Conservation (phyloP, 1,140 invertebrate species). For the Drosophila nigromelanica region DNA sequence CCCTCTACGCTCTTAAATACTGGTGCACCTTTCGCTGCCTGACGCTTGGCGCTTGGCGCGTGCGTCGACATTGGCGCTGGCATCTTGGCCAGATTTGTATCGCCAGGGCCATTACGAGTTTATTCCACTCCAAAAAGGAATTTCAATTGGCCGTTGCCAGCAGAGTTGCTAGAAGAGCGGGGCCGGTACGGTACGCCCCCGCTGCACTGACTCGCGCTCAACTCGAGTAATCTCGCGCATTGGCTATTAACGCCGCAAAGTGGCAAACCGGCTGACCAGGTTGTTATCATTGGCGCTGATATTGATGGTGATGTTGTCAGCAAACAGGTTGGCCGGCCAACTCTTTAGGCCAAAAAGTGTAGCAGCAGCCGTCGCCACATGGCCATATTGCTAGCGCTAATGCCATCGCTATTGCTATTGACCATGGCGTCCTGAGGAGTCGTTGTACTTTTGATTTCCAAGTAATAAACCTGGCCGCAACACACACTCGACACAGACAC, state of each 20-base stretch:
- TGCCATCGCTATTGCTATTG: conserved; percentile 26
- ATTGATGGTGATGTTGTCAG: conserved; percentile 33
- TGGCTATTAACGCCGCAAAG: conserved; percentile 59
- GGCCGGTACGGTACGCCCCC: conserved; percentile 60
- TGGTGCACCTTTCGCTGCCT: conserved; percentile 60
- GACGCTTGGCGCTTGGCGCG: conserved; percentile 39
- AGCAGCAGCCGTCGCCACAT: conserved; percentile 40
- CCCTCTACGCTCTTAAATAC: not conserved
- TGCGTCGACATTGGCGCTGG: conserved; percentile 58
- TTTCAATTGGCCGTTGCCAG: conserved; percentile 49
- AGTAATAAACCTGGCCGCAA: conserved; percentile 66
- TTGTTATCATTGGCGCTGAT: conserved; percentile 30
- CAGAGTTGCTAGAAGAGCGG: conserved; percentile 32
- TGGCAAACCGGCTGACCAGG: conserved; percentile 53
- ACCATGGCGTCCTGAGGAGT: conserved; percentile 53
- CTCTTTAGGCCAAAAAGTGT: conserved; percentile 75
- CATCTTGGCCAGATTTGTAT: conserved; percentile 19
- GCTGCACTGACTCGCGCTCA: conserved; percentile 16
- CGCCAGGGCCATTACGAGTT: conserved; percentile 52
- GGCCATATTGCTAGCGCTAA: not conserved
- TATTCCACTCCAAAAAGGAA: conserved; percentile 69
- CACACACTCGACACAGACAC: not conserved
- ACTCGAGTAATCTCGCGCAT: conserved; percentile 40
- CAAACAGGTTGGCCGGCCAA: conserved; percentile 62
- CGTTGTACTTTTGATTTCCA: conserved; percentile 76